Conservation (phyloP, 2,888 invertebrate genomes). For the Holacanthella duospinosa region DNA sequence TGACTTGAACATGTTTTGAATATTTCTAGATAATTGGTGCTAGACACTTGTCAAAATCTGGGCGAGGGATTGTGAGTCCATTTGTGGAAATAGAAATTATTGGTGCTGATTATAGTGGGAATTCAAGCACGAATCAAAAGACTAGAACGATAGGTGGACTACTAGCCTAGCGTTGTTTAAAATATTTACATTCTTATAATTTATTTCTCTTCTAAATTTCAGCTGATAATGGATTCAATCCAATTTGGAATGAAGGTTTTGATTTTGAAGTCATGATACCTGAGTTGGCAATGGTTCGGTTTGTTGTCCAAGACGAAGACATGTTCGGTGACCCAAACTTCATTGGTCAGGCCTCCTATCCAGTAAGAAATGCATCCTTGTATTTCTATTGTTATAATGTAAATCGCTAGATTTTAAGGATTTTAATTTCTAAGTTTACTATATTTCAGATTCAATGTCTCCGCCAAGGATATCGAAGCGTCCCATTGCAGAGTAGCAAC, state of each 20-base stretch:
- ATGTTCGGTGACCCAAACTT: conserved; percentile 95
- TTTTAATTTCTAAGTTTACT: conserved; percentile 25
- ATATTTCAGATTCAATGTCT: conserved; percentile 54
- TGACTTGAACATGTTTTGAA: neutral
- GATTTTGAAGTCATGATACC: conserved; percentile 73
- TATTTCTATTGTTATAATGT: neutral
- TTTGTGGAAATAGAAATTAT: conserved; percentile 83
- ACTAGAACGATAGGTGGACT: conserved; percentile 79
- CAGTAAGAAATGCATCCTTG: conserved; percentile 51
- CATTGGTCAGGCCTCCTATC: conserved; percentile 89
- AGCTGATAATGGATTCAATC: conserved; percentile 90
- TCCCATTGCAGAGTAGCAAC: conserved; percentile 76
- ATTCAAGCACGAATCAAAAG: conserved; percentile 67
- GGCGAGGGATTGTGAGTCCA: conserved; percentile 75
- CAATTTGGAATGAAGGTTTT: conserved; percentile 79
- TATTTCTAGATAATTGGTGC: conserved; percentile 62
- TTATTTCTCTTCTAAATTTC: conserved; percentile 36
- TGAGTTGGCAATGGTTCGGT: conserved; percentile 69
- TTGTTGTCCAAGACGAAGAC: conserved; percentile 88
- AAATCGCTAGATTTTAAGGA: neutral
- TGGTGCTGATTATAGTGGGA: conserved; percentile 58
- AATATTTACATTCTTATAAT: neutral
- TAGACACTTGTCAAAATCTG: conserved; percentile 68
- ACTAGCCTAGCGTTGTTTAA: conserved; percentile 45
- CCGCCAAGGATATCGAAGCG: conserved; percentile 77